Percentiles rank a stretch among this genome's conserved stretches.
These are phyloP conservation scores for Lordiphosa stackelbergi DNA, from an alignment of 1,140 invertebrate species.

Conservation along the genomic window DNA sequence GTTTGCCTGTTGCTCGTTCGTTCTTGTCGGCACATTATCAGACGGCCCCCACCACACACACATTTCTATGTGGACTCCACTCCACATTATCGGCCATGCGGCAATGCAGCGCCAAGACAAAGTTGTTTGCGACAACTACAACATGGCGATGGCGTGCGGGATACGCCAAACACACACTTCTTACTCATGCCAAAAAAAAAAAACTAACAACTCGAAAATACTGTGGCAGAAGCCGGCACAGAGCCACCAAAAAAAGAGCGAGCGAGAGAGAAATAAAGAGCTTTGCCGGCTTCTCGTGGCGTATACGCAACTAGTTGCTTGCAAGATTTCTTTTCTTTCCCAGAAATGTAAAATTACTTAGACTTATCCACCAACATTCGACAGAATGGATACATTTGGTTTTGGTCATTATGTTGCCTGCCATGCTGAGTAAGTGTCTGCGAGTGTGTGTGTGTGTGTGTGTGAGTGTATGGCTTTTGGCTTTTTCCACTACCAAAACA, in stretches of 20 bases:
- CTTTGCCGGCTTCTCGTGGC: slow-evolving; percentile 22
- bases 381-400: slow-evolving; percentile 17
- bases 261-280: not conserved
- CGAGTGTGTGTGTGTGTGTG: slow-evolving; percentile 15
- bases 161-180: not conserved
- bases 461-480: slow-evolving; percentile 41
- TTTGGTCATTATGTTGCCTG: slow-evolving; percentile 29
- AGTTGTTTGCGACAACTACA: slow-evolving; percentile 9
- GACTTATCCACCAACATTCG: slow-evolving; percentile 3
- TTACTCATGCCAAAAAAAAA: slow-evolving; percentile 2
- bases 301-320: slow-evolving; percentile 38
- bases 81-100: slow-evolving; percentile 10
- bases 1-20: slow-evolving; percentile 23
- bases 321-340: slow-evolving; percentile 19
- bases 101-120: slow-evolving; percentile 1
- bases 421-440: slow-evolving; percentile 2
- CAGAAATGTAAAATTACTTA: slow-evolving; percentile 11
- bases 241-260: not conserved
- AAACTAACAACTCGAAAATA: not conserved
- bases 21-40: slow-evolving; percentile 54
- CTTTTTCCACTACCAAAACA: slow-evolving; percentile 61
- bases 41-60: slow-evolving; percentile 7
- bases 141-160: slow-evolving; percentile 8
- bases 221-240: not conserved
- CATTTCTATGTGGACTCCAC: slow-evolving; percentile 7